These are phyloP conservation scores for Dipodomys stephensi DNA, from an alignment of 2,113 vertebrate genomes.

Conservation along the genomic window DNA sequence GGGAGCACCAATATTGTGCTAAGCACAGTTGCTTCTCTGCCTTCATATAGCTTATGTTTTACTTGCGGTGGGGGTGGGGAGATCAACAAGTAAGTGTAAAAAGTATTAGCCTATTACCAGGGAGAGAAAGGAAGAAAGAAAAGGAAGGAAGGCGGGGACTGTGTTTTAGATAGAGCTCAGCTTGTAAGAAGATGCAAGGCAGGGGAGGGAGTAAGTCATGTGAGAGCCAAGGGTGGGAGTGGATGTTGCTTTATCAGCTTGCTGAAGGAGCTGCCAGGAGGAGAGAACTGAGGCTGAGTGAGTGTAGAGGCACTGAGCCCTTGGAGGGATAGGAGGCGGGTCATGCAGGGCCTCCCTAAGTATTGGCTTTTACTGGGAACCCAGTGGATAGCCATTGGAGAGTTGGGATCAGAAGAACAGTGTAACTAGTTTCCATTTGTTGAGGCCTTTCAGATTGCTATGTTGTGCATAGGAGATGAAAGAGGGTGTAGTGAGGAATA, in stretches of 20 bases:
- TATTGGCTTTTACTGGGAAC: not conserved
- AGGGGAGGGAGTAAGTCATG: too few relatives aligned
- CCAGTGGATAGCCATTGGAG: not conserved
- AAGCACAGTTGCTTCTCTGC: not conserved
- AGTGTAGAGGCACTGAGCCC: not conserved
- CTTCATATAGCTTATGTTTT: not conserved
- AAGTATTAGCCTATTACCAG: not conserved
- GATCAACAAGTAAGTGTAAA: not conserved
- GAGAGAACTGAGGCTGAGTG: not conserved
- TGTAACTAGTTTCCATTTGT: not conserved
- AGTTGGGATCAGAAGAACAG: not conserved
- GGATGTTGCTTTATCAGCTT: not conserved
- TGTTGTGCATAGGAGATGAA: not conserved
- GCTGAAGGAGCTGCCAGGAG: not conserved
- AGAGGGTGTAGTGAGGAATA: not conserved
- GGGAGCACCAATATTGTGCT: slow-evolving; percentile 9
- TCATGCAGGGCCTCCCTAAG: not conserved
- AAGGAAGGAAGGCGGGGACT: not conserved
- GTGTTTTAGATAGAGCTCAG: not conserved
- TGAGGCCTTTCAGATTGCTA: not conserved
- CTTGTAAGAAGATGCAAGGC: not conserved
- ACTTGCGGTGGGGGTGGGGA: not conserved
- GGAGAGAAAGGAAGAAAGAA: not conserved
- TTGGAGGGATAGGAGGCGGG: not conserved
- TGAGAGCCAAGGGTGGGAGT: too few relatives aligned